Conservation (phyloP, 2,797 vertebrate genomes). For the Cichlasoma orientale region DNA sequence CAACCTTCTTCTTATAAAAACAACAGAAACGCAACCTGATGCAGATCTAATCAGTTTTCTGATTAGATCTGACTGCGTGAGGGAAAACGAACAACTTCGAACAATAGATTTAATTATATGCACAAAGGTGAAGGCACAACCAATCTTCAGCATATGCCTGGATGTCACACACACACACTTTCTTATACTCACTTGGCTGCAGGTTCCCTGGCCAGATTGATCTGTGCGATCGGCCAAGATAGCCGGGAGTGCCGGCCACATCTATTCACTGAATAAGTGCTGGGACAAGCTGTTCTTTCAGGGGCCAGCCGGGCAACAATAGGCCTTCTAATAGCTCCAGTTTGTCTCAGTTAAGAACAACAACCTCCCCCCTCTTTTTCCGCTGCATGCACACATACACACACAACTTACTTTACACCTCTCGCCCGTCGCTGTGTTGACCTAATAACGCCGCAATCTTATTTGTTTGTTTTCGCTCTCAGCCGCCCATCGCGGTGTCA, state of each 20-base stretch:
- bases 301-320: slow-evolving; percentile 72
- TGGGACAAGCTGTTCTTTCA: slow-evolving; percentile 78
- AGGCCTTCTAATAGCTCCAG: slow-evolving; percentile 74
- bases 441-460: slow-evolving; percentile 47
- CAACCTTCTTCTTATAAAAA: neutral
- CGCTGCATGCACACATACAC: slow-evolving; percentile 17
- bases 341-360: slow-evolving; percentile 81
- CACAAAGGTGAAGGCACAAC: neutral
- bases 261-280: slow-evolving; percentile 75
- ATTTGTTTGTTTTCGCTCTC: slow-evolving; percentile 12
- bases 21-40: neutral
- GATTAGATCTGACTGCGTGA: neutral
- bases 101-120: neutral
- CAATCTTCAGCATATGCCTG: neutral
- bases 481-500: neutral
- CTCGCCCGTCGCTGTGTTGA: slow-evolving; percentile 16
- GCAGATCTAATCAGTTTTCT: neutral
- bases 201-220: slow-evolving; percentile 66
- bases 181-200: slow-evolving; percentile 3
- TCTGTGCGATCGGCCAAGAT: slow-evolving; percentile 68
- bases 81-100: neutral
- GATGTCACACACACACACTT: slow-evolving; percentile 12
- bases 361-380: slow-evolving; percentile 31
- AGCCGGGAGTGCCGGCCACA: slow-evolving; percentile 62
- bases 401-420: slow-evolving; percentile 35